Percentiles rank a stretch among this genome's conserved stretches.
Conservation (phyloP, 2,113 vertebrate species). For the Noturus placidus region DNA sequence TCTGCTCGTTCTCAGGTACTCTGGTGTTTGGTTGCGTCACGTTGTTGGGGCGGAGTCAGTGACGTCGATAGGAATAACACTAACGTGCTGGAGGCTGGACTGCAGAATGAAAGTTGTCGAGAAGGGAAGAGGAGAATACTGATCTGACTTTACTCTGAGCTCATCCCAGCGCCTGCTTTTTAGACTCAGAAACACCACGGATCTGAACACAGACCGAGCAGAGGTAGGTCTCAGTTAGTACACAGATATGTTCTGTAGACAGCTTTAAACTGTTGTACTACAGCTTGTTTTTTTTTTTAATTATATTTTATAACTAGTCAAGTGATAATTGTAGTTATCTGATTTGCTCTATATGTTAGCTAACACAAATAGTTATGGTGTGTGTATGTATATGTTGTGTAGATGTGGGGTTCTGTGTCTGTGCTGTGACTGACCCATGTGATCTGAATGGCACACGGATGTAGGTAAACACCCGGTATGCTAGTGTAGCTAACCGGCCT, state of each 20-base stretch:
- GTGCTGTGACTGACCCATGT: background rate
- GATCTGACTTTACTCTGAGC: background rate
- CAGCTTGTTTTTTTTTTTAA: background rate
- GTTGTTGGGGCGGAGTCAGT: constrained; percentile 43
- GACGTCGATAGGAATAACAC: constrained; percentile 63
- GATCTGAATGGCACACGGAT: background rate
- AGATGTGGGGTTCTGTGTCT: background rate
- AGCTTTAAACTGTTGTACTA: background rate
- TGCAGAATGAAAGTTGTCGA: constrained; percentile 27
- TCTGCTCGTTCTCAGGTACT: background rate
- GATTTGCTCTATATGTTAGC: background rate
- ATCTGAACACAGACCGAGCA: background rate
- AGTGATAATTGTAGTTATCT: background rate
- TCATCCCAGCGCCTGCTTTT: background rate
- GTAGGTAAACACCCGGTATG: background rate
- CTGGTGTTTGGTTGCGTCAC: constrained; percentile 47
- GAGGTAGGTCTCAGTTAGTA: constrained; percentile 2
- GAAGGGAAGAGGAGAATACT: background rate
- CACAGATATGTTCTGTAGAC: background rate
- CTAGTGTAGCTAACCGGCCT: background rate
- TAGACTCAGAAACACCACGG: constrained; percentile 4
- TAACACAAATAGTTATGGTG: background rate
- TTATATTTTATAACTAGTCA: background rate
- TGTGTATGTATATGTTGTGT: background rate
- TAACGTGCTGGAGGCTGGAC: constrained; percentile 38